phyloP scores from a whole-genome alignment of 2,797 vertebrate species.

The Tenualosa thibaudeaui region DNA sequence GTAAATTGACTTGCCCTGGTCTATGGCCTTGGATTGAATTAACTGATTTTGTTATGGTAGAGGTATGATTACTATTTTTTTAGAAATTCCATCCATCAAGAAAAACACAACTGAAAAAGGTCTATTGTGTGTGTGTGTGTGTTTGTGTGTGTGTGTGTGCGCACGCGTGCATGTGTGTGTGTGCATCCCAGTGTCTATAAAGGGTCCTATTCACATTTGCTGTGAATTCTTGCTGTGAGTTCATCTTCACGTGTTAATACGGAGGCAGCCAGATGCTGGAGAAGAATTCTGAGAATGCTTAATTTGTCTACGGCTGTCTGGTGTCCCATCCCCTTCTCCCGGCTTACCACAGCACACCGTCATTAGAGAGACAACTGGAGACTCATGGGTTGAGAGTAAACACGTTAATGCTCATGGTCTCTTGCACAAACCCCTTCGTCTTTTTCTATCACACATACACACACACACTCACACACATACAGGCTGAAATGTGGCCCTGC shows the following conservation, averaged over 20 bases:
- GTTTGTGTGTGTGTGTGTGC: not conserved
- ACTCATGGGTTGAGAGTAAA: conserved; percentile 7
- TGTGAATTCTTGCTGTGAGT: not conserved
- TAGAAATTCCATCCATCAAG: not conserved
- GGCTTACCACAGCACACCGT: not conserved
- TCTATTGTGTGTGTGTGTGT: not conserved
- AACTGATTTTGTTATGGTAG: not conserved
- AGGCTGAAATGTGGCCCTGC: not conserved
- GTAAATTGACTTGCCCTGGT: not conserved
- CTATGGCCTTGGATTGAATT: not conserved
- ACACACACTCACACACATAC: not conserved
- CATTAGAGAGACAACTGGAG: not conserved
- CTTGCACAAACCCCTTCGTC: not conserved
- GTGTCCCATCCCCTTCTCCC: conserved; percentile 21
- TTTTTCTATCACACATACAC: not conserved
- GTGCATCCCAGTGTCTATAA: not conserved
- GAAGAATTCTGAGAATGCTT: not conserved
- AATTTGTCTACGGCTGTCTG: conserved; percentile 18
- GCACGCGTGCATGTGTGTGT: not conserved
- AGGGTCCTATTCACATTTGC: not conserved
- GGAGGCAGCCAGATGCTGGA: not conserved
- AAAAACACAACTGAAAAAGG: not conserved
- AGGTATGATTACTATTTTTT: not conserved
- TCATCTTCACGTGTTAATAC: not conserved
- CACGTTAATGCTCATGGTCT: not conserved